Conservation (phyloP, 1,140 invertebrate genomes). For the Dendroctonus valens region DNA sequence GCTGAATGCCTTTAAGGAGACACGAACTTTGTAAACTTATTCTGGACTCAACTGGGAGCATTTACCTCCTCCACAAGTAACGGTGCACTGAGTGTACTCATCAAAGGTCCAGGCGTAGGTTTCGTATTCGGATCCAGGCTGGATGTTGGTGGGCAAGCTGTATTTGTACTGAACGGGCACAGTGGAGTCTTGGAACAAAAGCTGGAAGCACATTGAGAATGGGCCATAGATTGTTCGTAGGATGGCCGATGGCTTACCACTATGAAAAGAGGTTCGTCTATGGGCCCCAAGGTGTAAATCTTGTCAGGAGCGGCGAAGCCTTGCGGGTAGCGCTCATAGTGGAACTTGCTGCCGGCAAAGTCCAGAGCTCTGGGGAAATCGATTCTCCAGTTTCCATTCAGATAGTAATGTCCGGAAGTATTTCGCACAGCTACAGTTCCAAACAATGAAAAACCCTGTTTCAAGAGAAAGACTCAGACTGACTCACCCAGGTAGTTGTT, state of each 20-base stretch:
- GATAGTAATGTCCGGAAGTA: constrained; percentile 76
- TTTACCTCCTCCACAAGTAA: constrained; percentile 82
- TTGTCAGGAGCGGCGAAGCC: constrained; percentile 80
- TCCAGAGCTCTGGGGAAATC: constrained; percentile 78
- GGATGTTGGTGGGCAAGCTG: constrained; percentile 75
- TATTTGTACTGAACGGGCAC: constrained; percentile 89
- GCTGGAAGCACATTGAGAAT: constrained; percentile 54
- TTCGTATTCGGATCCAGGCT: constrained; percentile 63
- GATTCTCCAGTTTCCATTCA: constrained; percentile 93
- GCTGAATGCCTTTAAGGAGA: constrained; percentile 64
- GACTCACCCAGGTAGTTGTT: constrained; percentile 89
- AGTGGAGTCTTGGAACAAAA: constrained; percentile 83
- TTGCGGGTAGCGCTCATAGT: constrained; percentile 80
- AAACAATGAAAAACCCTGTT: neutral
- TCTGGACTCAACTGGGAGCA: neutral
- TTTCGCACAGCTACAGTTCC: constrained; percentile 70
- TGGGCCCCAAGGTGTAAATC: constrained; percentile 81
- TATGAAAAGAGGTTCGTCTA: constrained; percentile 81
- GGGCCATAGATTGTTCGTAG: no score
- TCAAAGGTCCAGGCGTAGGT: constrained; percentile 78
- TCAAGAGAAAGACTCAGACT: neutral
- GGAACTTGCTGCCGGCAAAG: constrained; percentile 81
- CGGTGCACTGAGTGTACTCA: constrained; percentile 77
- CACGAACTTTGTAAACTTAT: neutral
- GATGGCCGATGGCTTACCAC: constrained; percentile 63